phyloP scores from a whole-genome alignment of 2,113 vertebrate species.

The Irena cyanogastra region DNA sequence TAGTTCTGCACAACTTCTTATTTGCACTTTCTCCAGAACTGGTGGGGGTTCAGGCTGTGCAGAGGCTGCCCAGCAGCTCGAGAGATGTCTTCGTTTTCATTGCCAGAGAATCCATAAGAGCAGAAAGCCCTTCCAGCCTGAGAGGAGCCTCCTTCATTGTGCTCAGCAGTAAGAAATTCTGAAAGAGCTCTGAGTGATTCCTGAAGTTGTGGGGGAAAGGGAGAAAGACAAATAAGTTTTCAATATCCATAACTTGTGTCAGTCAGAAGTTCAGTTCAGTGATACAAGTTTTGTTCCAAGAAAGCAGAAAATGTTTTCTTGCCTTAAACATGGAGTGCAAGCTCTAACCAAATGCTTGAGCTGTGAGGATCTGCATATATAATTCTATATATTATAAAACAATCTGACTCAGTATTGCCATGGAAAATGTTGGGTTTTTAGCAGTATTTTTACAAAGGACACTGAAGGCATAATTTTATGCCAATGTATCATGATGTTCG shows the following conservation, averaged over 20 bases:
- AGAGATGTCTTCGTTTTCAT: background rate
- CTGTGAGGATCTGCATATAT: background rate
- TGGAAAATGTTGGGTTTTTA: conserved; percentile 21
- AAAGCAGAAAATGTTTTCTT: background rate
- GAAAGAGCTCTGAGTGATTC: background rate
- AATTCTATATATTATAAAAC: conserved; percentile 6
- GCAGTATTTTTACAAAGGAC: conserved; percentile 42
- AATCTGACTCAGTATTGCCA: conserved; percentile 47
- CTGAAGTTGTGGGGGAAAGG: background rate
- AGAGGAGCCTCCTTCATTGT: background rate
- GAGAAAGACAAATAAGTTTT: background rate
- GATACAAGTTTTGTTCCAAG: background rate
- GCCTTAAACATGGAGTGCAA: background rate
- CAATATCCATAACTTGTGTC: background rate
- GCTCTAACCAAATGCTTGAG: background rate
- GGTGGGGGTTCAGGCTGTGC: background rate
- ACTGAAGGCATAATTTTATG: conserved; percentile 50
- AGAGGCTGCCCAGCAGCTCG: background rate
- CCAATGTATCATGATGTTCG: conserved; percentile 26
- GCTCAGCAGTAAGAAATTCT: background rate
- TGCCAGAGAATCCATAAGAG: background rate
- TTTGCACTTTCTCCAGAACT: background rate
- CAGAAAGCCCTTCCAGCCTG: background rate
- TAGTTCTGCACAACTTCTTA: background rate
- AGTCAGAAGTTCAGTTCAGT: background rate